Base-by-base conservation (phyloP, 64 coral and sea anemone species). In the Porites australiensis region DNA sequence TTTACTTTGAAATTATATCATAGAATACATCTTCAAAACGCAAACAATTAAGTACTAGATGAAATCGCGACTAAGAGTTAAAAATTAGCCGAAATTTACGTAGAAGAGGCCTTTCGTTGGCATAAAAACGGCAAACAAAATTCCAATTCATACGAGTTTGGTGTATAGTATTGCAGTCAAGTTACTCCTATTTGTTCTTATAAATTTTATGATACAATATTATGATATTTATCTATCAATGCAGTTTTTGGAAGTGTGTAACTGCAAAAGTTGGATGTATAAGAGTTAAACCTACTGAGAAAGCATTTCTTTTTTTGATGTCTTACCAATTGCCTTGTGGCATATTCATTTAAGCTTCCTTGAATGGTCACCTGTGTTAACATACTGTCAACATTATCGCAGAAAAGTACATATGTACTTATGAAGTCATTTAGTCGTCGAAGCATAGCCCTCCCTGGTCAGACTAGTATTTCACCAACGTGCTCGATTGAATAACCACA, bases 201-300 rank as follows among this genome's bases (percentile, higher is more conserved):
- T 15, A 76, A 76, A 67, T 67, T 44, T 67, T 67, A 83, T 50
- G 44, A 19, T 66, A 67, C 47, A 83, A 58, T 59, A 18, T 19
- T 60, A 83, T 21, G 11, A 45, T 83, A 83, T 83, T 83, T 83
- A 69, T 67, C 46, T 67, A 4, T 19, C 4, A 83, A 83, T 67
- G 81, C 19, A 8, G 3, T 67, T 48, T 65, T 13, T 13, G 22
- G 45, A 50, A 68, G 44, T 51, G 13, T 19, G 68, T 67, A 15
- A 76, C 50, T 14, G 18, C 62, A 19, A 64, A 64, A 46, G 7
- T 49, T 77, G 49, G 18, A 54, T 52, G 19, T 55, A 77, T 11
- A 15, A 46, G 18, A 12, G 5, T 64, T 64, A 13, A 64, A 19
- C 27, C 27, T 37, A 37, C 4, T 18, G 2, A 18, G 13, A 64